phyloP scores from a whole-genome alignment of 2,888 invertebrate genomes.

The Koerneria pararmatus region DNA sequence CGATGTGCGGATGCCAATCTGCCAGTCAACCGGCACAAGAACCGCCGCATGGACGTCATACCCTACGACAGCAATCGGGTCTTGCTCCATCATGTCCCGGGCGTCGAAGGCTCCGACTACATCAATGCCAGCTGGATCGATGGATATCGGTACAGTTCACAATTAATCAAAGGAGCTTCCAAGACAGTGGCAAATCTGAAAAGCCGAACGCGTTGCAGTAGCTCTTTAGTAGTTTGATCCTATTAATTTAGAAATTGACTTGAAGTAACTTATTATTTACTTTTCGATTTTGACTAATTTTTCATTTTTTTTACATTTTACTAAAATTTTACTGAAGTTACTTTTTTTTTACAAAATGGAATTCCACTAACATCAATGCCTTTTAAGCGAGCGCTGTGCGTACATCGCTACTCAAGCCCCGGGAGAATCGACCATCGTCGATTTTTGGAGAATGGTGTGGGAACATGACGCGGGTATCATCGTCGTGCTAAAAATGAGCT shows the following conservation, averaged over 20 bases:
- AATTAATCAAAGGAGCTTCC: too few species aligned
- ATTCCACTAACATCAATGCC: slow-evolving; percentile 2
- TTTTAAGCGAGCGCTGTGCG: slow-evolving; percentile 73
- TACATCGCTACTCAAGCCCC: slow-evolving; percentile 99
- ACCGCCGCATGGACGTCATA: slow-evolving; percentile 91
- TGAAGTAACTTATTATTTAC: too few species aligned
- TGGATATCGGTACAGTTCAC: slow-evolving; percentile 65
- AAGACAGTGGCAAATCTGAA: too few species aligned
- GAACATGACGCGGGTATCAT: slow-evolving; percentile 98
- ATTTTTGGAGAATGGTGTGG: slow-evolving; percentile 99
- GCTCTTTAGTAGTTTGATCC: too few species aligned
- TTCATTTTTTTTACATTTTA: too few species aligned
- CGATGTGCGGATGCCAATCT: slow-evolving; percentile 91
- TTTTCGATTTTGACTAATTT: too few species aligned
- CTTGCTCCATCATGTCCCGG: slow-evolving; percentile 34
- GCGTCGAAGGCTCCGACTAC: slow-evolving; percentile 75
- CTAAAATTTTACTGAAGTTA: too few species aligned
- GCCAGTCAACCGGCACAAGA: slow-evolving; percentile 95
- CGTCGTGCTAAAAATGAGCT: slow-evolving; percentile 83
- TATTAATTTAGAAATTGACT: too few species aligned
- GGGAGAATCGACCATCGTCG: slow-evolving; percentile 88
- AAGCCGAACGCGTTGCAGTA: not conserved
- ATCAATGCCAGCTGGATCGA: slow-evolving; percentile 98
- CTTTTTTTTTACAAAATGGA: not conserved
- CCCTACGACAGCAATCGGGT: slow-evolving; percentile 83